phyloP scores from a whole-genome alignment of 2,888 invertebrate genomes.

The Arrhopalites spinosus region DNA sequence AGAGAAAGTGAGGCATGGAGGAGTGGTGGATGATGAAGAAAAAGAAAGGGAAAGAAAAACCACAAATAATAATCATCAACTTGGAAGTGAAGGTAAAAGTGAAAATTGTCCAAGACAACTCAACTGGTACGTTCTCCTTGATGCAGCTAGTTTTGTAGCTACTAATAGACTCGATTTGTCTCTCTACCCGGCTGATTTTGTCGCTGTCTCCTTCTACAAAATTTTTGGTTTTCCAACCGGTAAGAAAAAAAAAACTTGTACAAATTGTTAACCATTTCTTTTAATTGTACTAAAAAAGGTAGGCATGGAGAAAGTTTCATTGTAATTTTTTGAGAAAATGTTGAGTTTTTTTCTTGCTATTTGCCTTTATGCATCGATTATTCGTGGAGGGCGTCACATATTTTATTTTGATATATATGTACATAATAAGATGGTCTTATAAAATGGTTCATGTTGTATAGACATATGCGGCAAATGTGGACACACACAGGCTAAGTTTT shows the following conservation, averaged over 20 bases:
- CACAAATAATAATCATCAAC: background rate
- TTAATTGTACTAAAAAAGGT: too few relatives aligned
- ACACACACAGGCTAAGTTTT: slow-evolving; percentile 9
- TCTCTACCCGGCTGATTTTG: slow-evolving; percentile 79
- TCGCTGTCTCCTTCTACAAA: slow-evolving; percentile 93
- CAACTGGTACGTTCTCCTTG: slow-evolving; percentile 76
- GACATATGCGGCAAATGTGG: background rate
- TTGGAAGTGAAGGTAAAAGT: background rate
- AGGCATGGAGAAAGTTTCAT: too few relatives aligned
- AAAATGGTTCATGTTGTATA: too few relatives aligned
- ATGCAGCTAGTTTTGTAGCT: slow-evolving; percentile 82
- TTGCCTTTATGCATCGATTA: too few relatives aligned
- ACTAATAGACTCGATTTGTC: slow-evolving; percentile 79
- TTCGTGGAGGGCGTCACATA: too few relatives aligned
- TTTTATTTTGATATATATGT: too few relatives aligned
- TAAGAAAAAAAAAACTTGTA: slow-evolving; percentile 34
- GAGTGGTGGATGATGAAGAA: slow-evolving; percentile 1
- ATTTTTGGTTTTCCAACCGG: slow-evolving; percentile 94
- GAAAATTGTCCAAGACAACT: slow-evolving; percentile 6
- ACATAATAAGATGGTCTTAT: too few relatives aligned
- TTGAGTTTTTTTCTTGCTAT: too few relatives aligned
- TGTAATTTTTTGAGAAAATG: too few relatives aligned
- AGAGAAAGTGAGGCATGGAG: background rate
- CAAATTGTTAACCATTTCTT: background rate
- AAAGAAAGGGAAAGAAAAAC: slow-evolving; percentile 1